phyloP scores from a whole-genome alignment of 64 coral and sea anemone species.

The Orbicella faveolata region DNA sequence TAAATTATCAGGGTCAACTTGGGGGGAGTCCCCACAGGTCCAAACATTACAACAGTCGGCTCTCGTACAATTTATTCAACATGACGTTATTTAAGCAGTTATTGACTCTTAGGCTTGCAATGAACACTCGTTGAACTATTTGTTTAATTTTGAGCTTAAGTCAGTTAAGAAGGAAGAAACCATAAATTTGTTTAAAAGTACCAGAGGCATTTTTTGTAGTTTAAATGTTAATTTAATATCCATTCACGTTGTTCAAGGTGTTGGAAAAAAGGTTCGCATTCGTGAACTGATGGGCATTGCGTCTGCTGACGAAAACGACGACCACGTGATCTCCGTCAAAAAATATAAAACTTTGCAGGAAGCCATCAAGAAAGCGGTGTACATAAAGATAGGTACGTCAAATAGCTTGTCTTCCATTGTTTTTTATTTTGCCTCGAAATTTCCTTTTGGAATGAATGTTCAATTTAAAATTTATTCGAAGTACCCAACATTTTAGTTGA shows the following conservation, averaged over 20 bases:
- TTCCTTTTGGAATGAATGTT: neutral
- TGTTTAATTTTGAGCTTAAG: no score
- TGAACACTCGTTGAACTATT: no score
- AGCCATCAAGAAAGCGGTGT: conserved; percentile 41
- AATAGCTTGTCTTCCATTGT: neutral
- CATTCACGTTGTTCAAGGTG: neutral
- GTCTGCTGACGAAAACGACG: conserved; percentile 25
- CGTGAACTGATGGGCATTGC: conserved; percentile 74
- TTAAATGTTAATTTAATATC: no score
- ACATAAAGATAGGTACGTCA: conserved; percentile 61
- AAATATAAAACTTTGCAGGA: conserved; percentile 2
- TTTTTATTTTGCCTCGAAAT: neutral
- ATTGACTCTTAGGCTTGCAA: neutral
- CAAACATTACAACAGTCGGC: no score
- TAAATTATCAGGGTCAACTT: no score
- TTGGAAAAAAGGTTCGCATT: conserved; percentile 39
- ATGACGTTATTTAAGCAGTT: neutral
- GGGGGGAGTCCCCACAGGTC: no score
- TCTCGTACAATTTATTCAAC: no score
- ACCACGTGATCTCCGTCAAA: conserved; percentile 49
- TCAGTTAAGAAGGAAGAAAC: no score
- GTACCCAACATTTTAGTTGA: no score
- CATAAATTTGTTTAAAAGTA: no score
- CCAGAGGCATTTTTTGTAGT: no score
- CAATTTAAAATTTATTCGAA: no score